phyloP scores from a whole-genome alignment of 2,113 vertebrate species.

The Phrynosoma blainvillii region DNA sequence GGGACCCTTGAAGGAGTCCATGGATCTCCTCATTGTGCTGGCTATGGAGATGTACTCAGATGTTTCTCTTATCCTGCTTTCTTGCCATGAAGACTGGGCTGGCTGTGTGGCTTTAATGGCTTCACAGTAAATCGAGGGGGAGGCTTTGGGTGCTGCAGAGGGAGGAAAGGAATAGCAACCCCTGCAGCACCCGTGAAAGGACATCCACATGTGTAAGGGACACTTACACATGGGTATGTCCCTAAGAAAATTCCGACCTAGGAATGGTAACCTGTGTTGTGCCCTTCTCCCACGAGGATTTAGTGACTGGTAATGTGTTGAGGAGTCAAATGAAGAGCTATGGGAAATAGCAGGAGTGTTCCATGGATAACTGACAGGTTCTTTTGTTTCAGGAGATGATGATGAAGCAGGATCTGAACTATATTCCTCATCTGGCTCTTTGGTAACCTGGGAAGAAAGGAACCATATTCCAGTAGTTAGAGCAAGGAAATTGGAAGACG shows the following conservation, averaged over 20 bases:
- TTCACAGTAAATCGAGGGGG: too few relatives aligned
- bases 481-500: not conserved
- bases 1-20: too few relatives aligned
- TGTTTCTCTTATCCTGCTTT: too few relatives aligned
- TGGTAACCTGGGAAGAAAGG: constrained; percentile 58
- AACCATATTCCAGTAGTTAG: constrained; percentile 27
- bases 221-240: too few relatives aligned
- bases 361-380: constrained; percentile 14
- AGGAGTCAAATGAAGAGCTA: constrained; percentile 24
- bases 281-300: constrained; percentile 41
- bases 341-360: not conserved
- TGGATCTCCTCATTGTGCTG: too few relatives aligned
- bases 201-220: too few relatives aligned
- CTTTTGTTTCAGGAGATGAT: constrained; percentile 37
- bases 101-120: too few relatives aligned
- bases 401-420: constrained; percentile 39
- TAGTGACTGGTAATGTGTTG: constrained; percentile 18
- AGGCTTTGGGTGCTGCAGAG: too few relatives aligned
- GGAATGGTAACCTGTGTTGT: constrained; percentile 57
- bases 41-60: too few relatives aligned
- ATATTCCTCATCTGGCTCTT: constrained; percentile 59
- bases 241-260: not conserved
- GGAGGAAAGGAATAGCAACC: too few relatives aligned
- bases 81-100: too few relatives aligned
- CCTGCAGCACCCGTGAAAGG: too few relatives aligned